Conservation (phyloP, 2,888 invertebrate genomes). For the Stramonita haemastoma region DNA sequence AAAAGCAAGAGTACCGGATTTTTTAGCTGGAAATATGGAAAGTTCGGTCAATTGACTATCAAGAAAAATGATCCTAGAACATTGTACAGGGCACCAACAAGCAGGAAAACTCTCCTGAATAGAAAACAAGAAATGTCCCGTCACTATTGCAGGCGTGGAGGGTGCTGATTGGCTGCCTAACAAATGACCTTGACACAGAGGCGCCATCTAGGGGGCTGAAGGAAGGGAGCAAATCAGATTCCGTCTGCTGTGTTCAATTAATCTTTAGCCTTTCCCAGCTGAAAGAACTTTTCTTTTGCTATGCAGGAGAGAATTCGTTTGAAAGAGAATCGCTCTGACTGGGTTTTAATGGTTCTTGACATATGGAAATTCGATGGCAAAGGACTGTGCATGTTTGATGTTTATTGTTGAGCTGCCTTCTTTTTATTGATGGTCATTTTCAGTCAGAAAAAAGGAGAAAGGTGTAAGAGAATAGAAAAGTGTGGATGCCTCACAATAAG, state of each 20-base stretch:
- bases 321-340: too few species aligned
- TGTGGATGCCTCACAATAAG: too few species aligned
- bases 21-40: not conserved
- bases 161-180: constrained; percentile 34
- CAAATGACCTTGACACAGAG: constrained; percentile 8
- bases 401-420: too few species aligned
- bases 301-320: too few species aligned
- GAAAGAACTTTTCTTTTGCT: not conserved
- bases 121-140: not conserved
- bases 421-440: too few species aligned
- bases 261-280: not conserved
- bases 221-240: not conserved
- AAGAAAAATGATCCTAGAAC: not conserved
- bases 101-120: constrained; percentile 19
- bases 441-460: too few species aligned
- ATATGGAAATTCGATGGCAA: too few species aligned
- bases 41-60: not conserved
- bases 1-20: too few species aligned
- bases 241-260: not conserved
- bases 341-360: too few species aligned
- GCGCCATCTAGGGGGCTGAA: constrained; percentile 14
- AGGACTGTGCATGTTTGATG: too few species aligned
- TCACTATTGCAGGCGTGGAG: not conserved
- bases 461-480: too few species aligned
- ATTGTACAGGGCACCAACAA: not conserved